Conservation (phyloP, 2,888 invertebrate species). For the Dolichomitus sp. region DNA sequence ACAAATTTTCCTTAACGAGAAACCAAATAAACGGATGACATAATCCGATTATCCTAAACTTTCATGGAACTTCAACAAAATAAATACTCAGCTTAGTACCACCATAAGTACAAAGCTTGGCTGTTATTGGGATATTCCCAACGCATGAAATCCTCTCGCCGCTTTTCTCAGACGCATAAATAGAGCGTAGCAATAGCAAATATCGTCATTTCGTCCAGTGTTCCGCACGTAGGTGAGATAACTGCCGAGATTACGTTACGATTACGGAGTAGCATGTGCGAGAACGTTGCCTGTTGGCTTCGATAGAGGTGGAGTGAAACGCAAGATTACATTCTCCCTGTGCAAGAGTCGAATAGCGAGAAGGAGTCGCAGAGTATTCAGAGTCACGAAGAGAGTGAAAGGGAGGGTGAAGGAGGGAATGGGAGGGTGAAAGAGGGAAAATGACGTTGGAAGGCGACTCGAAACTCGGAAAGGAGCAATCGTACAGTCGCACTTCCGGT, state of each 20-base stretch:
- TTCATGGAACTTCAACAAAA: neutral
- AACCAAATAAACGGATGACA: neutral
- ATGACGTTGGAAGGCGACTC: slow-evolving; percentile 22
- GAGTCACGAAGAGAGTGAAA: slow-evolving; percentile 22
- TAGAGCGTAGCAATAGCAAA: slow-evolving; percentile 25
- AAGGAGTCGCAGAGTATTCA: neutral
- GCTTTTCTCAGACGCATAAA: slow-evolving; percentile 28
- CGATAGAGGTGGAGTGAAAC: slow-evolving; percentile 13
- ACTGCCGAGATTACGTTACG: slow-evolving; percentile 43
- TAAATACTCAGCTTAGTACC: neutral
- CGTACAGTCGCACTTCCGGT: slow-evolving; percentile 35
- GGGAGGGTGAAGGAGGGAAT: neutral
- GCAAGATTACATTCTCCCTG: slow-evolving; percentile 8
- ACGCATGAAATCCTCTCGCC: slow-evolving; percentile 11
- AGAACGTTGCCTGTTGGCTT: slow-evolving; percentile 5
- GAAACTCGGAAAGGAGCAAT: slow-evolving; percentile 44
- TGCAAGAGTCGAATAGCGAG: neutral
- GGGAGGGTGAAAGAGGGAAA: too few species aligned
- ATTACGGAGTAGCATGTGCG: slow-evolving; percentile 19
- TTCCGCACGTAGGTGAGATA: slow-evolving; percentile 40
- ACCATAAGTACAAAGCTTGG: neutral
- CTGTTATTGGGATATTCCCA: neutral
- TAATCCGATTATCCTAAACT: neutral
- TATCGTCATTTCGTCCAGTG: slow-evolving; percentile 19
- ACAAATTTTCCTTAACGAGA: neutral